phyloP scores from a whole-genome alignment of 2,113 vertebrate genomes.

The Dipodomys merriami region DNA sequence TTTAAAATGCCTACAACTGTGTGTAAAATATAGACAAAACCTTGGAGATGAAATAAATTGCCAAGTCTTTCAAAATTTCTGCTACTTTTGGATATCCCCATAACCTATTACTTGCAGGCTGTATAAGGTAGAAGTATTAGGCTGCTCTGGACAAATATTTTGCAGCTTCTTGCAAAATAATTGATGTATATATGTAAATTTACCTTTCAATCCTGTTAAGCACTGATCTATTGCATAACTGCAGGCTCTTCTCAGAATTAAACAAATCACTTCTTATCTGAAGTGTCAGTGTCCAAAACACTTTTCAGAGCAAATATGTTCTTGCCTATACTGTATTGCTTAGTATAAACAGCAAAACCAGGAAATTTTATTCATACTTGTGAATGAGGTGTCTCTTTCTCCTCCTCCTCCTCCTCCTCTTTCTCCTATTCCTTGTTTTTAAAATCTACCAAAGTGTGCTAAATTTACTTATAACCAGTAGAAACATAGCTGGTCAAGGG shows the following conservation, averaged over 20 bases:
- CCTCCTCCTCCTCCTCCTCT: not conserved
- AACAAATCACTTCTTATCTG: constrained; percentile 4
- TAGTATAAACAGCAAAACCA: not conserved
- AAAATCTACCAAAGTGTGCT: not conserved
- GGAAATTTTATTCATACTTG: not conserved
- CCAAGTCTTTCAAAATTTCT: not conserved
- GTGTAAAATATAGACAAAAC: not conserved
- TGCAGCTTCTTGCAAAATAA: not conserved
- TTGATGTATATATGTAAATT: not conserved
- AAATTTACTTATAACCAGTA: not conserved
- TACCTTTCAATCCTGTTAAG: not conserved
- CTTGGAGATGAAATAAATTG: not conserved
- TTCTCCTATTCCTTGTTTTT: not conserved
- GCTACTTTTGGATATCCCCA: not conserved
- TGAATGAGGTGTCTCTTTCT: not conserved
- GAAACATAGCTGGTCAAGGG: not conserved
- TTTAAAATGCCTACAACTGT: not conserved
- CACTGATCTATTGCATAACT: not conserved
- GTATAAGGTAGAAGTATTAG: not conserved
- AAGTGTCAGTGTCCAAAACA: not conserved
- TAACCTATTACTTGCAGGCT: not conserved
- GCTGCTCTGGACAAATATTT: not conserved
- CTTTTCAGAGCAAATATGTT: not conserved
- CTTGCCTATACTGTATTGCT: not conserved
- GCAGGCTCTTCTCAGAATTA: constrained; percentile 3